Evolutionary conservation across 2,888 invertebrate genomes (phyloP).

Genomic region (Polydrusus tereticollis): DNA sequence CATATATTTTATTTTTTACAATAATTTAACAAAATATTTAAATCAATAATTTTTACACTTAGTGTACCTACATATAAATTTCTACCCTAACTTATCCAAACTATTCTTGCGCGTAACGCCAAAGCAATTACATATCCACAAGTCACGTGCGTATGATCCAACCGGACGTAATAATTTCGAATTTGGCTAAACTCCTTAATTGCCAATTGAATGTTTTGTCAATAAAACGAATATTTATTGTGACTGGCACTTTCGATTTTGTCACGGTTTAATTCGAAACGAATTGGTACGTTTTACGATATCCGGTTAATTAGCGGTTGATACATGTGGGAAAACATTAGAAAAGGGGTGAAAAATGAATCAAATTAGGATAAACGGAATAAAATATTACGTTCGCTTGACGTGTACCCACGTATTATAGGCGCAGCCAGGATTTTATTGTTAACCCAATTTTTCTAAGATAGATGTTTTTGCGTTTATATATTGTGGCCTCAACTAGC

Average conservation of each 20-base stretch:
- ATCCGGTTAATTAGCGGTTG: slow-evolving; percentile 36
- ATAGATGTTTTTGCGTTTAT: too few relatives aligned
- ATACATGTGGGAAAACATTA: slow-evolving; percentile 30
- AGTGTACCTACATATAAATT: slow-evolving; percentile 5
- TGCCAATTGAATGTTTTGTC: slow-evolving; percentile 60
- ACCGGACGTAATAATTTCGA: slow-evolving; percentile 59
- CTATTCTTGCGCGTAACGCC: slow-evolving; percentile 35
- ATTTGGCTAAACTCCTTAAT: slow-evolving; percentile 58
- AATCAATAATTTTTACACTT: not conserved
- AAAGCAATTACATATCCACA: slow-evolving; percentile 53
- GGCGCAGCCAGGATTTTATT: too few relatives aligned
- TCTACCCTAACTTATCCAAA: not conserved
- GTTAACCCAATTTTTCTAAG: too few relatives aligned
- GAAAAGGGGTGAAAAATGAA: not conserved
- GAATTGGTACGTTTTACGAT: slow-evolving; percentile 41
- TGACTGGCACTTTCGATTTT: slow-evolving; percentile 44
- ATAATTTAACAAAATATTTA: too few relatives aligned
- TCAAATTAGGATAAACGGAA: not conserved
- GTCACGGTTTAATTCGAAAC: slow-evolving; percentile 47
- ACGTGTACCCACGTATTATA: too few relatives aligned
- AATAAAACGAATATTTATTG: slow-evolving; percentile 52
- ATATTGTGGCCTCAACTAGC: too few relatives aligned
- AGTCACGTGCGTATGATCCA: slow-evolving; percentile 54
- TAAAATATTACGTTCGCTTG: too few relatives aligned
- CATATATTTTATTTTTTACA: too few relatives aligned